Evolutionary conservation across 2,113 vertebrate species (phyloP), one percentile per base, ranked within the genome.

Genomic region (Megaptera novaeangliae): DNA sequence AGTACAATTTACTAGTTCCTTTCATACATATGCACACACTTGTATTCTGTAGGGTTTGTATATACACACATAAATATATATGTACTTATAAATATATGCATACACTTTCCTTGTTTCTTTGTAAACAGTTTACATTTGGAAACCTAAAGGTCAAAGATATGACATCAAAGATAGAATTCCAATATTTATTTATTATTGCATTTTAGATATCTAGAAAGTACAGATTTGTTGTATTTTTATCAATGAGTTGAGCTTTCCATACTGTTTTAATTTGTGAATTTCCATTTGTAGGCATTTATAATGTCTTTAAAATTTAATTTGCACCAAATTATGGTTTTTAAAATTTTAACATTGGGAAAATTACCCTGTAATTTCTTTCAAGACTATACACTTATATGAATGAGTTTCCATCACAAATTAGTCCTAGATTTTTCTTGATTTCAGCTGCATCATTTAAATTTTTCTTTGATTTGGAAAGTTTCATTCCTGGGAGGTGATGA

Each of bases 281-380:
- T 96, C n/a, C 15, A 91, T 87, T 94, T 92, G 9, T 83, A 44
- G 23, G 25, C 39, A 8, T 87, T 86, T 94, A 75, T 44, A 96
- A 89, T 94, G 49, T 87, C 9, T 87, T 94, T 87, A 96, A 90
- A 96, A 20, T 89, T 94, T 89, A 83, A 96, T 64, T 94, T 89
- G 11, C 25, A 91, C 13, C 18, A 52, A 96, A 84, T 93, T 86
- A 74, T 39, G 27, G n/a, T 94, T 96, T 95, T 72, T 61, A 57
- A 96, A 90, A 44, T 84, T 96, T 94, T 97, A 93, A 66, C 75
- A 72, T 31, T 44, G n/a, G 31, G 17, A 92, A 74, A 68, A 92
- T 96, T 91, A 14, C 14, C 18, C 8, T 96, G 10, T 27, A 91
- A 77, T 92, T 95, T 86, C 34, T 85, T 89, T 88, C 23, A 89